Base-by-base conservation (phyloP, 2,113 vertebrate genomes). In the Xenus cinereus region DNA sequence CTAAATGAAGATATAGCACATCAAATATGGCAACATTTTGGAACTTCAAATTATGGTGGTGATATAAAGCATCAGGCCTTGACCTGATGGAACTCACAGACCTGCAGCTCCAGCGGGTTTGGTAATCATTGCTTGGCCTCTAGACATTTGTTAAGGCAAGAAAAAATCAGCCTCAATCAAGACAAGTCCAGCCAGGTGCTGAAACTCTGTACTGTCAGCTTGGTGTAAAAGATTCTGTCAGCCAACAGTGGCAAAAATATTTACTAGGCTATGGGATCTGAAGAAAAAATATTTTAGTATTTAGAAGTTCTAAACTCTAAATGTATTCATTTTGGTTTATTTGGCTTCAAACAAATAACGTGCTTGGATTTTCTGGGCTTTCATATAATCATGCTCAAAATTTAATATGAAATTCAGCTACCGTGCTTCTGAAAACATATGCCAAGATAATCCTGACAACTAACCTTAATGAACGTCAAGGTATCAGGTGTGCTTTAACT, bases 361-460 rank as follows among this genome's bases (percentile, higher is more conserved):
- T 64, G 5, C 56, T 82, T 67, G 27, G 6, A 24, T 39, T 71
- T 92, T 90, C 46, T 68, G 5, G 6, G 16, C 4, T 63, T 72
- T 62, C 17, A 32, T 20, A 32, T 15, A 5, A 46, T 50, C 0
- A 0, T 69, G 7, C 10, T 57, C 54, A 24, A 91, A 48, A 4
- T 73, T 45, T 22, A 32, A 37, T 4, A 5, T 57, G 32, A 79
- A 94, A 62, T 51, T 83, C 30, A 57, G 21, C 11, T 76, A 27
- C 21, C 0, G 1, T 54, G 16, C 14, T 68, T 80, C 37, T 73
- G 33, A 67, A 91, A 78, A 83, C 3, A 37, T 9, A 41, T 9
- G 6, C 5, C 2, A 14, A 81, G 6, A 37, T 27, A 74, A 88
- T 88, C 2, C 2, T 23, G 74, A 67, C 13, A 28, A 71, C 10